Conservation (phyloP, 2,888 invertebrate genomes). For the Lissonota sp. region DNA sequence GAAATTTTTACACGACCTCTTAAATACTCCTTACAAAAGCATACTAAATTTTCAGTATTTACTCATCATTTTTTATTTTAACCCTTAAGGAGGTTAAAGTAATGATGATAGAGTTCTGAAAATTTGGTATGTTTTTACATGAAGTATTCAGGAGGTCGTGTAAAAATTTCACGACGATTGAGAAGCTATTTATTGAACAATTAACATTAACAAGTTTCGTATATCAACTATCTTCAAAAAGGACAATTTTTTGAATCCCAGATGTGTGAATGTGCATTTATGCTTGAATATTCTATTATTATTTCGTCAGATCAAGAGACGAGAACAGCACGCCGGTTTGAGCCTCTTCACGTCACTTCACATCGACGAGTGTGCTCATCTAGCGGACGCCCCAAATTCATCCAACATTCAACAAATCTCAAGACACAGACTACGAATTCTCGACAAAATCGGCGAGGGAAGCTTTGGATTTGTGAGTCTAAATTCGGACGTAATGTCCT, state of each 20-base stretch:
- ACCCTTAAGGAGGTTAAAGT: too few species aligned
- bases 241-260: constrained; percentile 5
- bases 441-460: constrained; percentile 94
- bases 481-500: constrained; percentile 19
- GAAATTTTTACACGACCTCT: too few species aligned
- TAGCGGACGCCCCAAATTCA: constrained; percentile 73
- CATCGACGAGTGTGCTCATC: constrained; percentile 86
- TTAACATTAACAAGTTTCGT: too few species aligned
- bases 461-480: constrained; percentile 92
- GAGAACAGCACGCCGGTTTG: constrained; percentile 88
- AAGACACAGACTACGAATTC: constrained; percentile 91
- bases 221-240: too few species aligned
- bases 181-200: too few species aligned
- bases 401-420: constrained; percentile 86
- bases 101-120: too few species aligned
- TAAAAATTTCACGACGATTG: too few species aligned
- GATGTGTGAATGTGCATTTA: constrained; percentile 24
- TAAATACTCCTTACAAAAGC: too few species aligned
- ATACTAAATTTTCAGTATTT: too few species aligned
- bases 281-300: constrained; percentile 90
- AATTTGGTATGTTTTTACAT: too few species aligned
- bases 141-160: too few species aligned
- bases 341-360: constrained; percentile 91
- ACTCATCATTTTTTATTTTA: too few species aligned
- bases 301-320: constrained; percentile 89